Evolutionary conservation across 2,113 vertebrate genomes (phyloP), one percentile per base, ranked within the genome.

Genomic region (Thamnaconus septentrionalis): DNA sequence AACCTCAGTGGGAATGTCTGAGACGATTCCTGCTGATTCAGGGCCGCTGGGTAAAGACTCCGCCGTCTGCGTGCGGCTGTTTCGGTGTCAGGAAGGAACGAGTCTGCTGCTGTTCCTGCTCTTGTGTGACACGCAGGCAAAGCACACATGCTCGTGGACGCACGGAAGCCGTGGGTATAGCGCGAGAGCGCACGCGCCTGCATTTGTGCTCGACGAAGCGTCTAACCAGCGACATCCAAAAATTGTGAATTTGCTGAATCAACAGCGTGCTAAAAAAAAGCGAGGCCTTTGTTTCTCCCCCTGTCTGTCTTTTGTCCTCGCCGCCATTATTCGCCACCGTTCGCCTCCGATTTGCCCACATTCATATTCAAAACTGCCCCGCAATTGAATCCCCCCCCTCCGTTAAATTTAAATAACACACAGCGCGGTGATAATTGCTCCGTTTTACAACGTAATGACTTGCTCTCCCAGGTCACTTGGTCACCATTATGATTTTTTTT

Each of bases 1-100:
- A 79, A 76, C 81, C 81, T 71, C 80, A 62, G 53, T 58, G 76
- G 82, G 67, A 69, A 78, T 71, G 69, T 83, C 76, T 78, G 45
- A 48, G 62, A 77, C 61, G 11, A 39, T 56, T 81, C 56, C 76
- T 79, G 85, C 85, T 87, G 85, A 86, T 76, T 87, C 82, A 85
- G 85, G 61, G 68, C 75, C 64, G 46, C 69, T 60, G 71, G 63
- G 75, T 58, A 66, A 75, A 82, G 60, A 76, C 75, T 72, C 53
- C 76, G 58, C 41, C 61, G 45, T 74, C 9, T 67, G 49, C n/a
- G 3, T 51, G 51, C 46, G 46, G 44, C 50, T 67, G 65, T 60
- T 3, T 75, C 8, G 61, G 55, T 64, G 40, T 69, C 60, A 55
- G 49, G 50, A 56, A 46, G 55, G 64, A 31, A 31, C 18, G 2